Evolutionary conservation across 2,888 invertebrate genomes (phyloP).

Genomic region (Charanyca ferruginea): DNA sequence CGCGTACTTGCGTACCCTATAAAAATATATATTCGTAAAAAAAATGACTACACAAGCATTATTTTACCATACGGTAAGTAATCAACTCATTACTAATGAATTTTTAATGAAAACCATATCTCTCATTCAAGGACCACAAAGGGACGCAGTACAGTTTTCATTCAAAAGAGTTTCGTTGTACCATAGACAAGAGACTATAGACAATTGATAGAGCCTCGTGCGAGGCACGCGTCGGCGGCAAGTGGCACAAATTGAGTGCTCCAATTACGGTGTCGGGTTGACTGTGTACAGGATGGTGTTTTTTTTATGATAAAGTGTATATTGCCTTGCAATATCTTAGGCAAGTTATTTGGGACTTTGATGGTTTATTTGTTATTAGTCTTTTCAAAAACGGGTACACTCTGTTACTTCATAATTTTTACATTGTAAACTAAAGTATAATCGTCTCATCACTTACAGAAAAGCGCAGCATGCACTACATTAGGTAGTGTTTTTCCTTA

Average conservation of each 20-base stretch:
- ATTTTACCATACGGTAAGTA: neutral
- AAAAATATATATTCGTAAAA: neutral
- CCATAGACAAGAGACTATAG: slow-evolving; percentile 74
- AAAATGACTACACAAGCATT: neutral
- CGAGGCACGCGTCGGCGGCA: slow-evolving; percentile 78
- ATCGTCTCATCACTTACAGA: no score
- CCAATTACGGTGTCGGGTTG: slow-evolving; percentile 88
- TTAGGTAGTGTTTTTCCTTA: no score
- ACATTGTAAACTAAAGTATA: no score
- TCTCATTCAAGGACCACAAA: slow-evolving; percentile 32
- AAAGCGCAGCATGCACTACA: no score
- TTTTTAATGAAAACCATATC: slow-evolving; percentile 58
- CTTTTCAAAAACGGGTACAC: no score
- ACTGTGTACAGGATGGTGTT: slow-evolving; percentile 69
- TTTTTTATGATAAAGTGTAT: neutral
- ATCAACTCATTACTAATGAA: slow-evolving; percentile 31
- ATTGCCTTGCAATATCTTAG: slow-evolving; percentile 3
- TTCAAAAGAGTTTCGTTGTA: slow-evolving; percentile 57
- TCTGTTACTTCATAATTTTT: no score
- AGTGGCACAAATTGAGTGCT: slow-evolving; percentile 90
- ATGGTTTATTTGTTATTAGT: no score
- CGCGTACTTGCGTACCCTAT: no score
- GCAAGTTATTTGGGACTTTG: no score
- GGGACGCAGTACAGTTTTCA: slow-evolving; percentile 30
- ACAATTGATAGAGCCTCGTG: slow-evolving; percentile 82